Evolutionary conservation across 2,797 vertebrate genomes (phyloP), one percentile per base, ranked within the genome.

Genomic region (Poeciliopsis turneri): DNA sequence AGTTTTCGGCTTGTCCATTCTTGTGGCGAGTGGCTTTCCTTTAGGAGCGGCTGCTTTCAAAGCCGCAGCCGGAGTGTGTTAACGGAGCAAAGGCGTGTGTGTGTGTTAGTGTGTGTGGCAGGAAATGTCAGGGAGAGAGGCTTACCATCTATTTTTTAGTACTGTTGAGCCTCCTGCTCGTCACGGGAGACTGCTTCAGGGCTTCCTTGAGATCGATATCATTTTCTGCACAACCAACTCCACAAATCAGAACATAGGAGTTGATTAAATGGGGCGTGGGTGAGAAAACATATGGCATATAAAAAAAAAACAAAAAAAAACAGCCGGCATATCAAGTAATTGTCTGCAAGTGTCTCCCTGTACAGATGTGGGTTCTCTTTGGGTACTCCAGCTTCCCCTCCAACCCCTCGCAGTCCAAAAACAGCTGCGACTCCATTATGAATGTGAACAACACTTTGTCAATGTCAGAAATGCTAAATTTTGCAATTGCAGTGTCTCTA

Each of bases 131-230:
- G 80, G 79, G 80, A 86, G 85, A 80, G 87, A 91, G 82, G 87
- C 89, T 92, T 91, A 89, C 77, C 92, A 91, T 94, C 80, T 94
- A 92, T 94, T 90, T 95, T 94, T 94, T 87, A 94, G 92, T 86
- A 85, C 84, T 77, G 85, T 82, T 86, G 87, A 92, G 90, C 75
- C 88, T 90, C 86, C 86, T 85, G 87, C 83, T 90, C 83, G 45
- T 88, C 89, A 89, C 81, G 46, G 80, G 85, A 82, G 88, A 82
- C 83, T 86, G 76, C 82, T 78, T 80, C 81, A 81, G 47, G 46
- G 81, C 78, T 86, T 90, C 81, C 75, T 90, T 86, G 72, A 88
- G 90, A 90, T 89, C 83, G 86, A 72, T 89, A 88, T 88, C 74
- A 55, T 64, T 81, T 87, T 83, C 80, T 88, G 80, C 88, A 72